Percentiles rank a stretch among this genome's conserved stretches.
phyloP scores from a whole-genome alignment of 2,113 vertebrate genomes.

The Pitta sordida region DNA sequence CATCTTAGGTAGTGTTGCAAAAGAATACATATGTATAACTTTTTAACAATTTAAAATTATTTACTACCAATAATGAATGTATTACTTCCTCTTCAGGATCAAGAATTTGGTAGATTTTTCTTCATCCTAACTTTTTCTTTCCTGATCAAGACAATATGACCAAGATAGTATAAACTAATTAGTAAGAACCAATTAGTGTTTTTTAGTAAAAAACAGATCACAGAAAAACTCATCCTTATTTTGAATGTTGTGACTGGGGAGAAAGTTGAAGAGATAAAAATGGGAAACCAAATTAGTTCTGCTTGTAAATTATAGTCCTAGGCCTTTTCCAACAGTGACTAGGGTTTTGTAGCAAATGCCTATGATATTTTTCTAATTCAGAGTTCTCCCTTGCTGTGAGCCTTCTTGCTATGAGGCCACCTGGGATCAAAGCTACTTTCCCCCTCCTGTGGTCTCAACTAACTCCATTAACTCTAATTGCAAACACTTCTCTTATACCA shows the following conservation, averaged over 20 bases:
- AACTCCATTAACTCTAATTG: slow-evolving; percentile 29
- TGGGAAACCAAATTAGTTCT: slow-evolving; percentile 40
- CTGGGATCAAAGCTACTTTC: slow-evolving; percentile 60
- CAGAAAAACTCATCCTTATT: neutral
- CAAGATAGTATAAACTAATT: neutral
- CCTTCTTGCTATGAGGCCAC: slow-evolving; percentile 32
- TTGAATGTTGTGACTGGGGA: neutral
- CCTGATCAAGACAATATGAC: neutral
- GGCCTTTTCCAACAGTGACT: slow-evolving; percentile 18
- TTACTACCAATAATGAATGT: neutral
- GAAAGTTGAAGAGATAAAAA: neutral
- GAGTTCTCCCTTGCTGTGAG: slow-evolving; percentile 14
- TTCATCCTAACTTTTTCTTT: neutral
- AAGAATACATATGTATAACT: neutral
- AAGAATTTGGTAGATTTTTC: neutral
- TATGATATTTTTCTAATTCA: slow-evolving; percentile 49
- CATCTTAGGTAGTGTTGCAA: neutral
- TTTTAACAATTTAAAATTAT: too few relatives aligned
- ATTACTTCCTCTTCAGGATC: neutral
- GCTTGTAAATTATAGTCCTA: slow-evolving; percentile 22
- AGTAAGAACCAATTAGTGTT: neutral
- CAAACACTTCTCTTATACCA: slow-evolving; percentile 46
- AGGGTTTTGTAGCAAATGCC: neutral
- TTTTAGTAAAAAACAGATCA: neutral
- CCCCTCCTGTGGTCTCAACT: neutral